These are phyloP conservation scores for Rousettus leschenaultii DNA, from an alignment of 2,113 vertebrate genomes.

Conservation along the genomic window DNA sequence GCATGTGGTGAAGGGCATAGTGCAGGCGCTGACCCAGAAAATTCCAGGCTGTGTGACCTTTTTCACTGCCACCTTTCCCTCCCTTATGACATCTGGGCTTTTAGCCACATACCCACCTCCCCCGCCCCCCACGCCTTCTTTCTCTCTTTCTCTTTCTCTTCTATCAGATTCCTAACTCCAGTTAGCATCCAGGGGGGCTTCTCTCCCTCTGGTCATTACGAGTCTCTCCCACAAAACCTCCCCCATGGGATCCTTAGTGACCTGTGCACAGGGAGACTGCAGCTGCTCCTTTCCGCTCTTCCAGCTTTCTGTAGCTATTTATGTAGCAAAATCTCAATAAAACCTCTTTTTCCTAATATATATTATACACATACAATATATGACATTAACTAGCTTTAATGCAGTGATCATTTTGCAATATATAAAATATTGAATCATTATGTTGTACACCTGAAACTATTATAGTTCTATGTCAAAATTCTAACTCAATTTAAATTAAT, in stretches of 20 bases:
- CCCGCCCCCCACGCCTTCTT: not conserved
- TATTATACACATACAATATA: not conserved
- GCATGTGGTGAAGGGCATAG: conserved; percentile 95
- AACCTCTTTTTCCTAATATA: not conserved
- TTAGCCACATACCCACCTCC: not conserved
- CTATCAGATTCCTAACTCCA: not conserved
- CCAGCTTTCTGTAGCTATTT: not conserved
- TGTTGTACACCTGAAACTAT: not conserved
- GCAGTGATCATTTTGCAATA: not conserved
- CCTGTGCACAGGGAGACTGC: not conserved
- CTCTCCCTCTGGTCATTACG: not conserved
- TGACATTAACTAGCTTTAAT: not conserved
- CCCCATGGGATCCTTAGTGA: not conserved
- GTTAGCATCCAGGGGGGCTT: not conserved
- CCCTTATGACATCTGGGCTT: not conserved
- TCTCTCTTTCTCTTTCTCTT: not conserved
- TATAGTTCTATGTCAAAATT: not conserved
- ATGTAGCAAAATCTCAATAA: conserved; percentile 39
- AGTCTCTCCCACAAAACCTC: not conserved
- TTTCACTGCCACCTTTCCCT: not conserved
- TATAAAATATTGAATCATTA: not conserved
- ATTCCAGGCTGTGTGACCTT: not conserved
- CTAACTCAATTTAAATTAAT: not conserved
- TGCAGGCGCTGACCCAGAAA: conserved; percentile 90
- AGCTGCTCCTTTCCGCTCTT: not conserved